These are phyloP conservation scores for Alcedo atthis DNA, from an alignment of 2,797 vertebrate species.

Conservation along the genomic window DNA sequence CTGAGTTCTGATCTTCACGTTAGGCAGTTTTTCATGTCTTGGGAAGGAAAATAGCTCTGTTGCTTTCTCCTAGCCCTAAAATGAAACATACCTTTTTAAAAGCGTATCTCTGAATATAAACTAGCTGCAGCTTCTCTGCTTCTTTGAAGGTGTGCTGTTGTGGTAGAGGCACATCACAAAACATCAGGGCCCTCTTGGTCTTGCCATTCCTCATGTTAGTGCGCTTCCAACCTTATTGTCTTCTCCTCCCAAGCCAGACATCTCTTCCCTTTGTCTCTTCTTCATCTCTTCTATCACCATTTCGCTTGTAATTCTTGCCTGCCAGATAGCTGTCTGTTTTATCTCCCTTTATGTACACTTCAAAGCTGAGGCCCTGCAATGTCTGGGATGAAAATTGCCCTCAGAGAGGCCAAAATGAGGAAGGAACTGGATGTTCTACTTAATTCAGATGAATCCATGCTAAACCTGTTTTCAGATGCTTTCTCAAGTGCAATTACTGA, in stretches of 20 bases:
- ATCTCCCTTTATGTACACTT: conserved; percentile 9
- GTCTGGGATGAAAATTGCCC: neutral
- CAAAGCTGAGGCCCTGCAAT: neutral
- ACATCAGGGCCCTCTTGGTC: neutral
- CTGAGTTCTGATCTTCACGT: neutral
- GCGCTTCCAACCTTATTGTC: neutral
- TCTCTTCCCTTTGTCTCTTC: neutral
- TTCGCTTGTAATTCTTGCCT: neutral
- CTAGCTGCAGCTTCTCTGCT: neutral
- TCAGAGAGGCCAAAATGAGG: neutral
- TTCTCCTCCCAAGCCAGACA: neutral
- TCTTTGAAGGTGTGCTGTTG: neutral
- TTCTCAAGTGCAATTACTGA: neutral
- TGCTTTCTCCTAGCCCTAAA: neutral
- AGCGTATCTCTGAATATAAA: neutral
- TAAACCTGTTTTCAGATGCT: conserved; percentile 17
- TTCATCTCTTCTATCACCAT: neutral
- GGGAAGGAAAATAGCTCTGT: neutral
- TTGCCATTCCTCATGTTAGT: neutral
- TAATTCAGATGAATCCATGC: neutral
- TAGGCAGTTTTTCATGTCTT: neutral
- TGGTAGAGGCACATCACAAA: neutral
- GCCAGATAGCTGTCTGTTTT: neutral
- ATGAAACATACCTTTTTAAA: neutral
- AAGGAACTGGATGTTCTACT: conserved; percentile 21